Evolutionary conservation across 2,888 invertebrate genomes (phyloP).

Genomic region (Pristionchus mayeri): DNA sequence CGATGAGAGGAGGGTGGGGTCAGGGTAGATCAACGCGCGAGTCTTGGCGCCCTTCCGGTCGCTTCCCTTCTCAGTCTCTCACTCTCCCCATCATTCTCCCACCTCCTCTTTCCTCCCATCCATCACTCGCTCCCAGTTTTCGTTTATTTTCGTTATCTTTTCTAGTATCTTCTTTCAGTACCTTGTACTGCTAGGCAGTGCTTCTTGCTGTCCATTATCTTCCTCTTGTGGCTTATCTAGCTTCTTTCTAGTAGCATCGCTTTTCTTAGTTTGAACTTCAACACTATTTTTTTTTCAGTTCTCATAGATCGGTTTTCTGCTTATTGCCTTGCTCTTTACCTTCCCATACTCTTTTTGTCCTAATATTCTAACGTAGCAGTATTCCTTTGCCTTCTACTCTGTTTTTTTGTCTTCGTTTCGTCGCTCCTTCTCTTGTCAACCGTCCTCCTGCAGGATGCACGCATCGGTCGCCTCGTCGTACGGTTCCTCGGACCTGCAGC

Average conservation of each 20-base stretch:
- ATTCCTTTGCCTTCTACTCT: no score
- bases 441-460: not conserved
- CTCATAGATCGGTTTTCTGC: not conserved
- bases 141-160: no score
- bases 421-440: not conserved
- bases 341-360: not conserved
- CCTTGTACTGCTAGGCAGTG: not conserved
- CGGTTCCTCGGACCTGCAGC: not conserved
- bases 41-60: not conserved
- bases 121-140: no score
- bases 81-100: not conserved
- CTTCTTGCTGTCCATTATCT: not conserved
- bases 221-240: no score
- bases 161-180: no score
- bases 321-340: not conserved
- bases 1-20: not conserved
- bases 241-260: no score
- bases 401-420: not conserved
- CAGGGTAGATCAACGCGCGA: constrained; percentile 25
- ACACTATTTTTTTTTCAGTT: not conserved
- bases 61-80: constrained; percentile 11
- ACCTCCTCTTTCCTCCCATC: no score
- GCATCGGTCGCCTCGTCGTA: constrained; percentile 20
- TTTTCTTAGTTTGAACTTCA: not conserved
- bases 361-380: no score